Evolutionary conservation across 1,140 invertebrate genomes (phyloP).

Genomic region (Leptopilina boulardi): DNA sequence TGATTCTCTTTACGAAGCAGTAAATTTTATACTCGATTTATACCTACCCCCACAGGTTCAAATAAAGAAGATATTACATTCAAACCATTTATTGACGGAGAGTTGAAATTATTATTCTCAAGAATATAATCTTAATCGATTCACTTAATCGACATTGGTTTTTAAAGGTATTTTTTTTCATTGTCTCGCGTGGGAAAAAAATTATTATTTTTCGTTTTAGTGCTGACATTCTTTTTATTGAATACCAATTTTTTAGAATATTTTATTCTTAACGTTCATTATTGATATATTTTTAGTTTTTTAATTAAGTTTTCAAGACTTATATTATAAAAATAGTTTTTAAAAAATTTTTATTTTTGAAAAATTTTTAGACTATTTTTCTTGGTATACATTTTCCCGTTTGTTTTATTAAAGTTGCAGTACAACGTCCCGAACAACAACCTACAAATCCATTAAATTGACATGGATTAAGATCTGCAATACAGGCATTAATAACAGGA

Average conservation of each 20-base stretch:
- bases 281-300: no score
- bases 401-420: no score
- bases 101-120: constrained; percentile 1
- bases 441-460: no score
- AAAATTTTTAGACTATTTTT: no score
- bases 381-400: no score
- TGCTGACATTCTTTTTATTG: no score
- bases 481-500: no score
- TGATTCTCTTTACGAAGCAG: constrained; percentile 19
- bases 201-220: not conserved
- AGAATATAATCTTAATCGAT: constrained; percentile 21
- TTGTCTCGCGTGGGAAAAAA: not conserved
- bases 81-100: constrained; percentile 24
- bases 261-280: not conserved
- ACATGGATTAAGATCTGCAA: no score
- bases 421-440: no score
- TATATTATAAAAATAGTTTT: no score
- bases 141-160: not conserved
- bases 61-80: constrained; percentile 21
- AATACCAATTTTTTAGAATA: not conserved
- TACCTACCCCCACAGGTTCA: constrained; percentile 15
- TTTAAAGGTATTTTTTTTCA: not conserved
- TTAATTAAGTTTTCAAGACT: no score
- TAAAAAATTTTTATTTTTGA: no score
- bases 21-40: constrained; percentile 28